phyloP scores from a whole-genome alignment of 2,113 vertebrate species.

The Dendropsophus ebraccatus region DNA sequence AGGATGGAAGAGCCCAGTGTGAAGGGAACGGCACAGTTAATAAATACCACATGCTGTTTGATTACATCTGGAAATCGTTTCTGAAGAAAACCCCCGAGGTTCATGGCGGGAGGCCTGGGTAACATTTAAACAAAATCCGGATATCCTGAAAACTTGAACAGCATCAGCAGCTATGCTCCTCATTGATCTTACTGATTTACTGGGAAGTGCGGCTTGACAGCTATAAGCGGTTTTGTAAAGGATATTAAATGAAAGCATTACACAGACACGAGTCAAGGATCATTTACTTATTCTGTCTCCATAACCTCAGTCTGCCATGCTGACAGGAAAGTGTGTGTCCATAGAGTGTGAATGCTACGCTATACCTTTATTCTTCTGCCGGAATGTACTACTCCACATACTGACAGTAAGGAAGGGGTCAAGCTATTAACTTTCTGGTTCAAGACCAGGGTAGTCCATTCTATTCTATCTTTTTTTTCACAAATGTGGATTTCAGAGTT shows the following conservation, averaged over 20 bases:
- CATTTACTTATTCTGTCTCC: background rate
- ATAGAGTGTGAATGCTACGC: background rate
- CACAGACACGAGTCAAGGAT: slow-evolving; percentile 16
- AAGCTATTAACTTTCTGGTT: no score
- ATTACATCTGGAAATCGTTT: slow-evolving; percentile 69
- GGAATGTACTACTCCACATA: no score
- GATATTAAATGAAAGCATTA: slow-evolving; percentile 36
- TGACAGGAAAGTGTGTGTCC: background rate
- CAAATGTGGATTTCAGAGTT: no score
- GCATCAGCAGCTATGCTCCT: slow-evolving; percentile 34
- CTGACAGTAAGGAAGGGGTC: no score
- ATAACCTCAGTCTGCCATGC: background rate
- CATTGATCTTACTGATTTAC: slow-evolving; percentile 56
- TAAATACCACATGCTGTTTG: slow-evolving; percentile 65
- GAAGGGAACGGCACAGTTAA: slow-evolving; percentile 59
- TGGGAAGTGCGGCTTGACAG: slow-evolving; percentile 35
- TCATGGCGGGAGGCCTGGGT: slow-evolving; percentile 64
- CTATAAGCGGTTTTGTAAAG: slow-evolving; percentile 15
- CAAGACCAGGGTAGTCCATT: no score
- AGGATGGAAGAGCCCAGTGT: slow-evolving; percentile 49
- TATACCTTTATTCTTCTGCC: no score
- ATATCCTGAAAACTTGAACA: slow-evolving; percentile 63
- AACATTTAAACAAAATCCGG: slow-evolving; percentile 65
- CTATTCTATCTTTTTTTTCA: no score
- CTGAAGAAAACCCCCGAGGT: slow-evolving; percentile 64